Conservation (phyloP, 2,888 invertebrate species). For the Synergus gifuensis region DNA sequence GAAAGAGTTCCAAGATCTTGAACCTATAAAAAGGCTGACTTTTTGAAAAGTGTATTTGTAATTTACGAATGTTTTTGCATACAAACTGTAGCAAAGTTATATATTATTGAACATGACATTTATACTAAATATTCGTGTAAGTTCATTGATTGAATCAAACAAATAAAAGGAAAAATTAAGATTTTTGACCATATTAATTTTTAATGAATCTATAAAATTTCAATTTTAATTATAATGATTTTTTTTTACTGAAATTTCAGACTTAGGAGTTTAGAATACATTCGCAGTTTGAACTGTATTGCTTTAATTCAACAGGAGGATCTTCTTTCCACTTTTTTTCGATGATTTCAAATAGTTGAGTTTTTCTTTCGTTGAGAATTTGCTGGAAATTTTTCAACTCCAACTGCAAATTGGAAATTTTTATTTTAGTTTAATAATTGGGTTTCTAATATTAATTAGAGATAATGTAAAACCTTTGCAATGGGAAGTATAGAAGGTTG, state of each 20-base stretch:
- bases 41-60: slow-evolving; percentile 1
- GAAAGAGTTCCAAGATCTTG: too few relatives aligned
- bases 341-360: not conserved
- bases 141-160: not conserved
- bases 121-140: slow-evolving; percentile 9
- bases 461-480: slow-evolving; percentile 72
- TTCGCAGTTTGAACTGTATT: not conserved
- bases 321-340: not conserved
- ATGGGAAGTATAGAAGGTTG: slow-evolving; percentile 81
- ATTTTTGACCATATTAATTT: not conserved
- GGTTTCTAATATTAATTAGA: not conserved
- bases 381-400: slow-evolving; percentile 31
- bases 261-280: not conserved
- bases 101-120: slow-evolving; percentile 31
- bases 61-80: not conserved
- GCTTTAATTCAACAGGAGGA: slow-evolving; percentile 3
- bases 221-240: not conserved
- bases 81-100: slow-evolving; percentile 12
- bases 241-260: not conserved
- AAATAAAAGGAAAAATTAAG: not conserved
- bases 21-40: too few relatives aligned
- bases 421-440: not conserved
- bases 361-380: slow-evolving; percentile 31
- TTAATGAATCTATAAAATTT: not conserved
- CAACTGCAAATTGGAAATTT: slow-evolving; percentile 33